Percentiles rank a stretch among this genome's conserved stretches.
Conservation (phyloP, 1,140 invertebrate species). For the Panonychus citri region DNA sequence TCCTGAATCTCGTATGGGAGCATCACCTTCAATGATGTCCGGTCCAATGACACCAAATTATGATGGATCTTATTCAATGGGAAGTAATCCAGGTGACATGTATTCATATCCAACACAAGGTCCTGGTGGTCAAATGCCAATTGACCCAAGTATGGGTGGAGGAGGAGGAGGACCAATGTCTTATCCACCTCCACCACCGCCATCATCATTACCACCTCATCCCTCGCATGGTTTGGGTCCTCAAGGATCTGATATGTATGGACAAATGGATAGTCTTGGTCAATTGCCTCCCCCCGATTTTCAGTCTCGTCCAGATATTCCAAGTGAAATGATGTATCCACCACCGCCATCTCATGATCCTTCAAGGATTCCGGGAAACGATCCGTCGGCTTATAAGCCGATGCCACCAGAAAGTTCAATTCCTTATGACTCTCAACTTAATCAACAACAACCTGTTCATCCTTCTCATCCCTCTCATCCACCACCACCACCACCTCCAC, state of each 20-base stretch:
- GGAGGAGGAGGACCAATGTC: too few relatives aligned
- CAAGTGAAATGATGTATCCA: not conserved
- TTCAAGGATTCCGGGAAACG: conserved; percentile 1
- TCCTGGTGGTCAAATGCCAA: not conserved
- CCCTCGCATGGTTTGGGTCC: not conserved
- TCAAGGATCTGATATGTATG: not conserved
- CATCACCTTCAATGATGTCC: not conserved
- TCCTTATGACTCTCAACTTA: too few relatives aligned
- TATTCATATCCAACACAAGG: not conserved
- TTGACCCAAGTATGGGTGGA: not conserved
- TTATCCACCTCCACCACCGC: not conserved
- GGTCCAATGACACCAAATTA: not conserved
- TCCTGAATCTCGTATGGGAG: not conserved
- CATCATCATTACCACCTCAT: not conserved
- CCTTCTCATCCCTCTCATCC: not conserved
- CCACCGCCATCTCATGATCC: not conserved
- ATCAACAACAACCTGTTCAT: too few relatives aligned
- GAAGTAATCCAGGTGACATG: not conserved
- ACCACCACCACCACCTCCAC: not conserved
- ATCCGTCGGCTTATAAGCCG: too few relatives aligned
- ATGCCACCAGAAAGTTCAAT: too few relatives aligned
- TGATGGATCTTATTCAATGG: not conserved
- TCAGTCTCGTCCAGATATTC: not conserved
- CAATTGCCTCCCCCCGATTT: too few relatives aligned
- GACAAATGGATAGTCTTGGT: not conserved